These are phyloP conservation scores for Cylas formicarius DNA, from an alignment of 1,140 invertebrate genomes.

Conservation along the genomic window DNA sequence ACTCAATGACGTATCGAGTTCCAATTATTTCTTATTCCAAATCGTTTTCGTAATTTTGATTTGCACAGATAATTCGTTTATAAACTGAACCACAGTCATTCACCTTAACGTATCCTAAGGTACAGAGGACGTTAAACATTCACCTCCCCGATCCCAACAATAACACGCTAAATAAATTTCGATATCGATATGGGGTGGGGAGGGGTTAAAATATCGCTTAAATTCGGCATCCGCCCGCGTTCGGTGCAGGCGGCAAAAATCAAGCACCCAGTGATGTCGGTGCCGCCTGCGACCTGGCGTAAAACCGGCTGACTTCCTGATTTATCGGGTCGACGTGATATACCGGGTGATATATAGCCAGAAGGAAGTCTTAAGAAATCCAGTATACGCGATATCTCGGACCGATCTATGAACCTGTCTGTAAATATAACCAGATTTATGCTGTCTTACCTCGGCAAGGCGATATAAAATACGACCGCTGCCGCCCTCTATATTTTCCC, in stretches of 20 bases:
- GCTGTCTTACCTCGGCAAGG: slow-evolving; percentile 21
- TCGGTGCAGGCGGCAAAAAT: slow-evolving; percentile 21
- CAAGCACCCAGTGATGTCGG: slow-evolving; percentile 21
- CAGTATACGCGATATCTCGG: slow-evolving; percentile 36
- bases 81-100: too few relatives aligned
- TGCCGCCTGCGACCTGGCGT: slow-evolving; percentile 31
- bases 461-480: slow-evolving; percentile 16
- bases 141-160: too few relatives aligned
- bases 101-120: too few relatives aligned
- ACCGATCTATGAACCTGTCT: slow-evolving; percentile 37
- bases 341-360: slow-evolving; percentile 35
- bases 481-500: slow-evolving; percentile 18
- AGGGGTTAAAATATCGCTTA: slow-evolving; percentile 24
- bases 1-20: too few relatives aligned
- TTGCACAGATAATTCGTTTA: too few relatives aligned
- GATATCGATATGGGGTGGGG: slow-evolving; percentile 16
- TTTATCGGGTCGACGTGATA: slow-evolving; percentile 37
- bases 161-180: slow-evolving; percentile 22
- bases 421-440: slow-evolving; percentile 38
- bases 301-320: slow-evolving; percentile 26
- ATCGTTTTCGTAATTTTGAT: too few relatives aligned
- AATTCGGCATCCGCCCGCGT: too few relatives aligned
- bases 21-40: too few relatives aligned
- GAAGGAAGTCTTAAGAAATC: slow-evolving; percentile 34
- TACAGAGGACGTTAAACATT: not conserved